A percentile compares a stretch with the other conserved stretches of the same genome.
phyloP scores from a whole-genome alignment of 2,113 vertebrate species.

The Sapajus apella region DNA sequence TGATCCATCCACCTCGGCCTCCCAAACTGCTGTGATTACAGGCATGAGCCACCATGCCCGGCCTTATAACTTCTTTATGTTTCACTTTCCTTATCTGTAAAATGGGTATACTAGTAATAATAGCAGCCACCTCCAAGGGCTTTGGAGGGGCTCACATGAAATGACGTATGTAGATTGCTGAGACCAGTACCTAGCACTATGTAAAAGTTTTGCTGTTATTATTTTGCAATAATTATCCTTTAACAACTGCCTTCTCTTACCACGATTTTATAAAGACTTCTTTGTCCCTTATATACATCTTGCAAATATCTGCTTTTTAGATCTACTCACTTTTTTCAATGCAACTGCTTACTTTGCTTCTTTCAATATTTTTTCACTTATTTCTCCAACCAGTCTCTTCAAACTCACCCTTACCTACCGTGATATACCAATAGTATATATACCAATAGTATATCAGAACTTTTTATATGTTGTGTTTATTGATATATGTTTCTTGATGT shows the following conservation, averaged over 20 bases:
- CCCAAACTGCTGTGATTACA: no score
- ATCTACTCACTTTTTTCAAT: background rate
- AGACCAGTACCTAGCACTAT: background rate
- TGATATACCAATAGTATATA: background rate
- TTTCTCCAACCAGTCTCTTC: background rate
- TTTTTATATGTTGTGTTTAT: background rate
- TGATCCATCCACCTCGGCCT: no score
- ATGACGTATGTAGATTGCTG: background rate
- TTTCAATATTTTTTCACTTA: slow-evolving; percentile 7
- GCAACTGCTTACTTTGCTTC: background rate
- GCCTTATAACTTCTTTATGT: background rate
- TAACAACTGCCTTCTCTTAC: background rate
- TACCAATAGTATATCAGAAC: background rate
- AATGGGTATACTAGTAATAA: background rate
- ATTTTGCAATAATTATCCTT: background rate
- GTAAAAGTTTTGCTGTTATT: background rate
- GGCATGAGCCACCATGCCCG: no score
- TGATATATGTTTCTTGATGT: background rate
- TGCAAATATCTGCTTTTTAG: background rate
- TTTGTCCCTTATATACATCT: background rate
- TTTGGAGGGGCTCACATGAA: background rate
- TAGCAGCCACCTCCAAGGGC: background rate
- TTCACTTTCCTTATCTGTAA: background rate
- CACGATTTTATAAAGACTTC: background rate
- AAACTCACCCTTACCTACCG: background rate